Conservation (phyloP, 1,140 invertebrate genomes). For the Protaetia brevitarsis region DNA sequence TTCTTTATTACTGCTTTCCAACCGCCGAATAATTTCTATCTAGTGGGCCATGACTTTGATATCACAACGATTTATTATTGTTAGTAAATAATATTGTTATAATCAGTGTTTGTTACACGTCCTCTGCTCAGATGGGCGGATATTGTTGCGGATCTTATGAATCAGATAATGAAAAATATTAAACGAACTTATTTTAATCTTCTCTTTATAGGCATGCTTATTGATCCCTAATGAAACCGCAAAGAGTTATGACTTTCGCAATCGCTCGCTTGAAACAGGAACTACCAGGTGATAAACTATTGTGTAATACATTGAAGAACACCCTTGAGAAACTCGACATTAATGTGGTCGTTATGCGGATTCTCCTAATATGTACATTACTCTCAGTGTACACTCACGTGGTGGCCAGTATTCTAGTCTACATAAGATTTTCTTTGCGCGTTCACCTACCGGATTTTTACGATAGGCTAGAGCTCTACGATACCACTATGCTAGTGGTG, state of each 20-base stretch:
- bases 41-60: too few relatives aligned
- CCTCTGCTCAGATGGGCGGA: too few relatives aligned
- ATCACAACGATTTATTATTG: too few relatives aligned
- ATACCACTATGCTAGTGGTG: neutral
- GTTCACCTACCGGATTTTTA: neutral
- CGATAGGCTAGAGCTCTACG: neutral
- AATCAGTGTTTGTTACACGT: too few relatives aligned
- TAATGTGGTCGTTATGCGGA: conserved; percentile 17
- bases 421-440: neutral
- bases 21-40: too few relatives aligned
- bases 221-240: neutral
- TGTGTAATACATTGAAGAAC: neutral
- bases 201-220: neutral
- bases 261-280: neutral
- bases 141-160: too few relatives aligned
- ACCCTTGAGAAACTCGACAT: conserved; percentile 13
- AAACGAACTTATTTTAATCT: too few relatives aligned
- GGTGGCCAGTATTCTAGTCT: neutral
- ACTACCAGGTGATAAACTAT: neutral
- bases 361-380: neutral
- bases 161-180: too few relatives aligned
- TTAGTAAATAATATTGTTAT: too few relatives aligned
- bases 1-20: too few relatives aligned
- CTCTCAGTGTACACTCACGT: neutral
- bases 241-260: neutral